Evolutionary conservation across 1,140 invertebrate species (phyloP).

Genomic region (Formica exsecta): DNA sequence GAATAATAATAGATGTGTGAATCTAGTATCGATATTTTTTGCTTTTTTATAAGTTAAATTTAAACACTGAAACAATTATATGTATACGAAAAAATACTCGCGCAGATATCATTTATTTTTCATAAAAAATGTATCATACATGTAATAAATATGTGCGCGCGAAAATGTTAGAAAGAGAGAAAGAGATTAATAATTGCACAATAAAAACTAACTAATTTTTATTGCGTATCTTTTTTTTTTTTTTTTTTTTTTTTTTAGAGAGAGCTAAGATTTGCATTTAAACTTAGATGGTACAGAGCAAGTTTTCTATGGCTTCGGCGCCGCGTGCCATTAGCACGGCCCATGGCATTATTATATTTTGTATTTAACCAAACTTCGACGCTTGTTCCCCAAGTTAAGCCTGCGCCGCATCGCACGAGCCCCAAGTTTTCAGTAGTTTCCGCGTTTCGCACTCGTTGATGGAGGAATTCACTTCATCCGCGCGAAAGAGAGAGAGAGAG

Average conservation of each 20-base stretch:
- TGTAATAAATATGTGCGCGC: too few relatives aligned
- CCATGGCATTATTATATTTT: constrained; percentile 73
- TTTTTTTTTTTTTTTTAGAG: too few relatives aligned
- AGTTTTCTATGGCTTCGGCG: constrained; percentile 56
- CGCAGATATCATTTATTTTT: too few relatives aligned
- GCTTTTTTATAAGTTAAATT: background rate
- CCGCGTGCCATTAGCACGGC: constrained; percentile 65
- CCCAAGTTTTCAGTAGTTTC: constrained; percentile 54
- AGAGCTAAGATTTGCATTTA: constrained; percentile 69
- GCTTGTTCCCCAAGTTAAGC: constrained; percentile 56
- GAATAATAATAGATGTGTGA: background rate
- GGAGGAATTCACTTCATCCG: constrained; percentile 19
- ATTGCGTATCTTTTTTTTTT: background rate
- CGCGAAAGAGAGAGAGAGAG: background rate
- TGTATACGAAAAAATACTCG: background rate
- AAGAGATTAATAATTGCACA: background rate
- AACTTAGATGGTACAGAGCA: constrained; percentile 53
- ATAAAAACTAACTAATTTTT: background rate
- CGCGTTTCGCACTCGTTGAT: constrained; percentile 11
- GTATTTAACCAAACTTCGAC: constrained; percentile 75
- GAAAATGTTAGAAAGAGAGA: background rate
- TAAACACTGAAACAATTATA: background rate
- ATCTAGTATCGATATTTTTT: background rate
- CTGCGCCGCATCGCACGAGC: constrained; percentile 15
- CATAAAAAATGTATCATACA: too few relatives aligned